A percentile compares a stretch with the other conserved stretches of the same genome.
These are phyloP conservation scores for Epinephelus coioides DNA, from an alignment of 2,797 vertebrate species.

Conservation along the genomic window DNA sequence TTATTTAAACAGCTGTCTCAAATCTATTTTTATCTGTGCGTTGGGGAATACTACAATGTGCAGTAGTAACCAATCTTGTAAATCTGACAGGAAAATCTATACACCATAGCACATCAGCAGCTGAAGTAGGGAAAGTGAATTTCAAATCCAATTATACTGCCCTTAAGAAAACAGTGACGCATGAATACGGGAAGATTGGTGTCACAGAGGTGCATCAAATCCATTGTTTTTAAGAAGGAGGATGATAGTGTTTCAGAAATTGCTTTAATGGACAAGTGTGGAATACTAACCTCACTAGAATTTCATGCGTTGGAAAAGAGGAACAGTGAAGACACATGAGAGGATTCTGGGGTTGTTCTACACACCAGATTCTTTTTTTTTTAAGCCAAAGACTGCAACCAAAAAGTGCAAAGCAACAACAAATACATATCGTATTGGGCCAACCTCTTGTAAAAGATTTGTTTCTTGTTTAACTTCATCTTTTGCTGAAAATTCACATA, in stretches of 20 bases:
- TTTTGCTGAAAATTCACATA: not conserved
- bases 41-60: not conserved
- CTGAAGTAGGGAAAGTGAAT: not conserved
- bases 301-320: not conserved
- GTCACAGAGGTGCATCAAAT: not conserved
- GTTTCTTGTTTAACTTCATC: not conserved
- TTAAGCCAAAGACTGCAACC: not conserved
- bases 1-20: not conserved
- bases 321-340: not conserved
- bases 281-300: not conserved
- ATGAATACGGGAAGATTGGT: not conserved
- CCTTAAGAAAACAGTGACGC: not conserved
- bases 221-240: not conserved
- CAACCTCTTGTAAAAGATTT: too few relatives aligned
- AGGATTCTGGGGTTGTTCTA: not conserved
- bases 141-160: conserved; percentile 12
- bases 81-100: not conserved
- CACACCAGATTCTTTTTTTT: too few relatives aligned
- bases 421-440: not conserved
- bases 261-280: not conserved
- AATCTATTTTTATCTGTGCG: not conserved
- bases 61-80: not conserved
- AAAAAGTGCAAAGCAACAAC: not conserved
- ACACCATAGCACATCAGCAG: not conserved
- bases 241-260: not conserved